A percentile compares a stretch with the other conserved stretches of the same genome.
These are phyloP conservation scores for Eupithecia inturbata DNA, from an alignment of 2,888 invertebrate species.

Conservation along the genomic window DNA sequence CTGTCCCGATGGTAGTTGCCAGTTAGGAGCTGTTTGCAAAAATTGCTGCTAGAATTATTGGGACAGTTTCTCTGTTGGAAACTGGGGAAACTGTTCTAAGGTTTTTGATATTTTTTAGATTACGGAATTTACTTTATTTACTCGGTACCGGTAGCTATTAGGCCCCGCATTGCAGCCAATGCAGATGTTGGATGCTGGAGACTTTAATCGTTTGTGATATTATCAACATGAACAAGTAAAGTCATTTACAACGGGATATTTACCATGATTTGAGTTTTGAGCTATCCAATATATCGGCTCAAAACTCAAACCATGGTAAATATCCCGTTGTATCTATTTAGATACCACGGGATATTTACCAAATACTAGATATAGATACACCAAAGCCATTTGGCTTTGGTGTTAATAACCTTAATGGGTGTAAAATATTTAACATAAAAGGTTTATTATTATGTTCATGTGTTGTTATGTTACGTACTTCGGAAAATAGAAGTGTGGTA, in stretches of 20 bases:
- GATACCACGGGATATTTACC: too few relatives aligned
- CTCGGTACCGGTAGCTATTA: neutral
- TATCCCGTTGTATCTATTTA: too few relatives aligned
- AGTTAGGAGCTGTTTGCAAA: conserved; percentile 12
- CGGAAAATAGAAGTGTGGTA: neutral
- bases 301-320: too few relatives aligned
- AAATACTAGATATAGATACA: too few relatives aligned
- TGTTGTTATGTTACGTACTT: neutral
- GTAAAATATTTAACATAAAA: too few relatives aligned
- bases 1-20: conserved; percentile 8
- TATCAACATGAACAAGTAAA: neutral
- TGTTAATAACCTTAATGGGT: too few relatives aligned
- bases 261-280: too few relatives aligned
- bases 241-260: too few relatives aligned
- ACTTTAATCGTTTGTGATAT: neutral
- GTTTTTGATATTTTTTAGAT: neutral
- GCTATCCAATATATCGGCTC: too few relatives aligned
- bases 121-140: neutral
- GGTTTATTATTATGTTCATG: too few relatives aligned
- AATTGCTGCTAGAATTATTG: conserved; percentile 5
- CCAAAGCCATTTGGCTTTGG: too few relatives aligned
- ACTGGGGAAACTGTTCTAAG: neutral
- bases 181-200: too few relatives aligned
- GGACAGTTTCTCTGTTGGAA: neutral
- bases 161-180: neutral